A percentile compares a stretch with the other conserved stretches of the same genome.
phyloP scores from a whole-genome alignment of 2,113 vertebrate species.

The Malurus cyaneus region DNA sequence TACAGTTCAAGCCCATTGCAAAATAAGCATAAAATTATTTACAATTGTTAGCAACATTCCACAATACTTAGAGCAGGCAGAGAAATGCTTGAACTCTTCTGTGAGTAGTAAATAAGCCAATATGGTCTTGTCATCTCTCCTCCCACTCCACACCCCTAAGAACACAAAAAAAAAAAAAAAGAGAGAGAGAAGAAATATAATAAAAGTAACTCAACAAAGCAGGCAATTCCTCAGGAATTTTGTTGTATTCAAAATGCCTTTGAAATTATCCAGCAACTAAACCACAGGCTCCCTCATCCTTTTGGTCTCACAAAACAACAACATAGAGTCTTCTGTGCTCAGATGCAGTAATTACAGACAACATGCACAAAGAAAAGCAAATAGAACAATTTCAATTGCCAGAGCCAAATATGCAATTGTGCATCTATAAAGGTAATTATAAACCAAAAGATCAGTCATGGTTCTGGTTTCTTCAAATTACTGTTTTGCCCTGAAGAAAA shows the following conservation, averaged over 20 bases:
- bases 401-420: conserved; percentile 35
- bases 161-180: background rate
- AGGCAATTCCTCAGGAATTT: conserved; percentile 48
- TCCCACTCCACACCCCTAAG: background rate
- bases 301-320: conserved; percentile 44
- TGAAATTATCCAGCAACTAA: conserved; percentile 58
- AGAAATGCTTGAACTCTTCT: conserved; percentile 41
- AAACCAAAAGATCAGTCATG: conserved; percentile 33
- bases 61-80: background rate
- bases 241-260: conserved; percentile 45
- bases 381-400: conserved; percentile 33
- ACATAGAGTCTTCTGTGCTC: conserved; percentile 22
- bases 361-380: conserved; percentile 41
- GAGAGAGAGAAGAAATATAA: background rate
- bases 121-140: background rate
- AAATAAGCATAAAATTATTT: conserved; percentile 35
- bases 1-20: background rate
- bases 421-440: conserved; percentile 40
- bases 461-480: conserved; percentile 38
- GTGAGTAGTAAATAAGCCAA: conserved; percentile 32
- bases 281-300: background rate
- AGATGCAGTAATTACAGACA: conserved; percentile 44
- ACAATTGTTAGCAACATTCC: conserved; percentile 44
- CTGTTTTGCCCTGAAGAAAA: conserved; percentile 35
- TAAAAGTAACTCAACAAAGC: conserved; percentile 41